Percentiles rank a stretch among this genome's conserved stretches.
phyloP scores from a whole-genome alignment of 2,113 vertebrate species.

The Alligator sinensis region DNA sequence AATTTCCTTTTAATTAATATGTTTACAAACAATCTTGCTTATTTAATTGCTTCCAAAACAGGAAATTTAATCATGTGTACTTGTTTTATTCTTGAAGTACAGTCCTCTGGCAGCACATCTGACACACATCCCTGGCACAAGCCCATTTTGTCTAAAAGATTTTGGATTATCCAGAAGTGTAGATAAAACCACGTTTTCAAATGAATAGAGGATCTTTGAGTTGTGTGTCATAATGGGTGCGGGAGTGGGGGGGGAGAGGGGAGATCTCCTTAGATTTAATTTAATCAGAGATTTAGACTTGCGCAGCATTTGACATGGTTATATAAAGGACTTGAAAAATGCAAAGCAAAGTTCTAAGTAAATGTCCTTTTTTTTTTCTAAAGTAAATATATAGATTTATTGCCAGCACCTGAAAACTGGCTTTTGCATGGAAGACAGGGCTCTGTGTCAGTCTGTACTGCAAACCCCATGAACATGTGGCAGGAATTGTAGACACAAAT shows the following conservation, averaged over 20 bases:
- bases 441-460: constrained; percentile 30
- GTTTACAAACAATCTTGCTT: constrained; percentile 60
- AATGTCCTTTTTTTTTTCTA: neutral
- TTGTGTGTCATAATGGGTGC: neutral
- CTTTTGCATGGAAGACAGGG: constrained; percentile 21
- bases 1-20: constrained; percentile 67
- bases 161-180: neutral
- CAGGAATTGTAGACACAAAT: constrained; percentile 32
- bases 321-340: neutral
- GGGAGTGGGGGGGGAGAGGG: neutral
- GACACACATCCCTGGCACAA: constrained; percentile 20
- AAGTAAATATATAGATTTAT: constrained; percentile 31
- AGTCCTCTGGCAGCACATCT: constrained; percentile 39
- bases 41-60: constrained; percentile 63
- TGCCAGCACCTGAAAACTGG: constrained; percentile 22
- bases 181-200: neutral
- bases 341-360: constrained; percentile 22
- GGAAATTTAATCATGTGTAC: constrained; percentile 56
- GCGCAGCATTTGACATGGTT: neutral
- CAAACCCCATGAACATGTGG: constrained; percentile 35
- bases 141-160: neutral
- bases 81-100: constrained; percentile 45
- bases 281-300: neutral
- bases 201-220: neutral
- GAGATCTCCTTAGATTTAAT: neutral